Base-by-base conservation (phyloP, 2,888 invertebrate genomes). In the Muschampia plurimacula region DNA sequence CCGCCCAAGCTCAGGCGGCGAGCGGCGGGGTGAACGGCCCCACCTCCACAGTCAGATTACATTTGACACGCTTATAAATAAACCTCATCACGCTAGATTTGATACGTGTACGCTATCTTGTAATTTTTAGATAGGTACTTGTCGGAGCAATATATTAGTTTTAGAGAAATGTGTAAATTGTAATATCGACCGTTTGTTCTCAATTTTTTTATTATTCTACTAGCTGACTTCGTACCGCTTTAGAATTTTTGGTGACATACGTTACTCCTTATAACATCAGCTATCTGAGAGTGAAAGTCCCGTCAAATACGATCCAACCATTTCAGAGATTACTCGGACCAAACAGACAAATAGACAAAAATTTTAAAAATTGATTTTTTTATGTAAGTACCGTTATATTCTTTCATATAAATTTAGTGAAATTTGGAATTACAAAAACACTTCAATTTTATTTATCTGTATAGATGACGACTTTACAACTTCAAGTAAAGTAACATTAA, bases 21-120 rank as follows among this genome's bases (percentile, higher is more conserved):
- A 79, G 78, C 80, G 78, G 79, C 79, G 80, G 79, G 90, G 87
- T 91, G 89, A 82, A 83, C 79, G 89, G 83, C 88, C 91, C 81
- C 77, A 75, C 81, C 78, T 79, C 80, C 81, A 72, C 76, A 74
- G 69, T 74, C 76, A 74, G 74, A 78, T 76, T 75, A 76, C 76
- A 75, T 76, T 74, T 75, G 75, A 75, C 72, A 79, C 65, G 72
- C 66, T 62, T 72, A 72, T 72, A 66, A 74, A 71, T 71, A 71
- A 74, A 65, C 74, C 55, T 46, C 74, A 69, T 69, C 74, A 32
- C 68, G 63, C 68, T 66, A 69, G 62, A 69, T 66, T 66, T 52
- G 13, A 69, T 74, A 59, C 44, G 65, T 44, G 63, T 15, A 57
- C 44, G 15, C 39, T 39, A 57, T 36, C 59, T 44, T 59, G 13